A percentile compares a stretch with the other conserved stretches of the same genome.
phyloP scores from a whole-genome alignment of 1,140 invertebrate genomes.

The Drosophila sp. region DNA sequence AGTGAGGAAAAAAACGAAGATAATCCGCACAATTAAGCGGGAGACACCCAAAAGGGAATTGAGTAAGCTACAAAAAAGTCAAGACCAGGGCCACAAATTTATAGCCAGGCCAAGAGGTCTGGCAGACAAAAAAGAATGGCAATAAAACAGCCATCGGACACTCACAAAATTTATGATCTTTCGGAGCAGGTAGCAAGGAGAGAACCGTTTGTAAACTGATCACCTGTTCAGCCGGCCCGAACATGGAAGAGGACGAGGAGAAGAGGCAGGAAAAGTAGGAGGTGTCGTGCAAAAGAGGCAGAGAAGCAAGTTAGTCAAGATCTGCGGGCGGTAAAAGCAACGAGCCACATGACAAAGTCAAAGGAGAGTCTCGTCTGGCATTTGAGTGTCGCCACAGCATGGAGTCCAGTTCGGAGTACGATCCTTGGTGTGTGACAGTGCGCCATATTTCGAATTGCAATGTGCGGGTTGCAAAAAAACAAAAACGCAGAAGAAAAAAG shows the following conservation, averaged over 20 bases:
- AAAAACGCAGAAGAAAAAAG: slow-evolving; percentile 20
- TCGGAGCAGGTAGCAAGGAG: slow-evolving; percentile 64
- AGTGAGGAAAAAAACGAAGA: slow-evolving; percentile 37
- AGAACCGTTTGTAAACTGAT: slow-evolving; percentile 72
- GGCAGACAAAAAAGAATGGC: slow-evolving; percentile 17
- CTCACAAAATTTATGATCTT: slow-evolving; percentile 80
- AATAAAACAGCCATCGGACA: slow-evolving; percentile 56
- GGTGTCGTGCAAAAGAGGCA: not conserved
- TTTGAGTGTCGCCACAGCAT: slow-evolving; percentile 78
- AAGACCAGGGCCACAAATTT: slow-evolving; percentile 55
- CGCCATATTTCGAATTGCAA: slow-evolving; percentile 79
- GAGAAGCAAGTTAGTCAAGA: not conserved
- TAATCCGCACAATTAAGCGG: slow-evolving; percentile 79
- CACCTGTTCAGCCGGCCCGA: slow-evolving; percentile 58
- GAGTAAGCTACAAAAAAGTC: slow-evolving; percentile 52
- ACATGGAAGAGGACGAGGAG: slow-evolving; percentile 16
- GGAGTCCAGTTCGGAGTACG: slow-evolving; percentile 33
- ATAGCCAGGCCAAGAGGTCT: slow-evolving; percentile 46
- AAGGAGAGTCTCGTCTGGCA: slow-evolving; percentile 45
- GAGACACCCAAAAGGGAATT: slow-evolving; percentile 53
- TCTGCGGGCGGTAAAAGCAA: slow-evolving; percentile 42
- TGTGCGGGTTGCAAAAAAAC: slow-evolving; percentile 61
- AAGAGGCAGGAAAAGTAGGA: too few relatives aligned
- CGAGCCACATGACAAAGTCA: slow-evolving; percentile 48
- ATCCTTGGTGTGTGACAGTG: slow-evolving; percentile 67